A percentile compares a stretch with the other conserved stretches of the same genome.
These are phyloP conservation scores for Heterochromis multidens DNA, from an alignment of 2,113 vertebrate species.

Conservation along the genomic window DNA sequence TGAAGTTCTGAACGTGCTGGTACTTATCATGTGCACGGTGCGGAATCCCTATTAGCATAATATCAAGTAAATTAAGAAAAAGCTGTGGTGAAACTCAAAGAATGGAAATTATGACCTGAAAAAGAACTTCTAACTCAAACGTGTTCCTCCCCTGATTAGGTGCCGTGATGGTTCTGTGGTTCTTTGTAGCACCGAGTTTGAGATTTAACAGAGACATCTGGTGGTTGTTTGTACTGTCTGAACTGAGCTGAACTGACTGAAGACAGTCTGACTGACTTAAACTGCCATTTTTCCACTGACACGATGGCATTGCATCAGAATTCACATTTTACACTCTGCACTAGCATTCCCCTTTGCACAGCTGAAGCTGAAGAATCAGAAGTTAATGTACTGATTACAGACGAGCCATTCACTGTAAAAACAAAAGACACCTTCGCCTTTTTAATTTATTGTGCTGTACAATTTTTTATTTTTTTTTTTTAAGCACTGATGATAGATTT, in stretches of 20 bases:
- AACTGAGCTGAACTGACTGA: neutral
- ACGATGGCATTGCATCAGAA: neutral
- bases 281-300: neutral
- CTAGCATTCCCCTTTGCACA: neutral
- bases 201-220: conserved; percentile 52
- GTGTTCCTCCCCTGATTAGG: neutral
- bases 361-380: neutral
- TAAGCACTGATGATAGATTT: neutral
- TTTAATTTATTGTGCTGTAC: neutral
- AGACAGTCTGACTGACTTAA: conserved; percentile 6
- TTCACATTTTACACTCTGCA: neutral
- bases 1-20: neutral
- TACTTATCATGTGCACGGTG: neutral
- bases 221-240: conserved; percentile 20
- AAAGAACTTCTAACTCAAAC: neutral
- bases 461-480: neutral
- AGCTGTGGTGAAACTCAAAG: neutral
- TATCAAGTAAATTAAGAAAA: neutral
- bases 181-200: neutral
- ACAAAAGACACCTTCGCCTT: neutral
- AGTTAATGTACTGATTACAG: neutral
- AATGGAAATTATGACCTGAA: neutral
- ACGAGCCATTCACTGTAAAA: neutral
- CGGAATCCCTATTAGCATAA: conserved; percentile 10
- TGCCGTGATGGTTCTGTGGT: neutral